These are phyloP conservation scores for Andrena bucephala DNA, from an alignment of 2,888 invertebrate genomes.

Conservation along the genomic window DNA sequence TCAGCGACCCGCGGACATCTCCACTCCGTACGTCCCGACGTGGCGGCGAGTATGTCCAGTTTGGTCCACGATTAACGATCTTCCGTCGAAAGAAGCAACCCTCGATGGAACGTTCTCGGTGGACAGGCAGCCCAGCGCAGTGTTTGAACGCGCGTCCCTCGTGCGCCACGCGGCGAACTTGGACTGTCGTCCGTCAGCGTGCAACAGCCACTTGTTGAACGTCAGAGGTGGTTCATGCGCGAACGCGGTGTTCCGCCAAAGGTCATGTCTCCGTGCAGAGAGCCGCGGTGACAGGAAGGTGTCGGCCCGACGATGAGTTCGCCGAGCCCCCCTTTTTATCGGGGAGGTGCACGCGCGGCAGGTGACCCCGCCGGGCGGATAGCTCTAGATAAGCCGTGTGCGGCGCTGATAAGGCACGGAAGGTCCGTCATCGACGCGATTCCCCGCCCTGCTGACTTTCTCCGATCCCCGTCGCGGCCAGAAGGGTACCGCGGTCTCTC, in stretches of 20 bases:
- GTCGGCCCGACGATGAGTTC: constrained; percentile 15
- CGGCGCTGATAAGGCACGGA: constrained; percentile 77
- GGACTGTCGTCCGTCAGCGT: neutral
- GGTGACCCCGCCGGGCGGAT: constrained; percentile 71
- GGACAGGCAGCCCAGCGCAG: neutral
- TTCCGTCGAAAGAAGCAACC: constrained; percentile 21
- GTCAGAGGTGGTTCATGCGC: constrained; percentile 40
- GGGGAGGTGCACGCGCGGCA: constrained; percentile 68
- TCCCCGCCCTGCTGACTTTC: constrained; percentile 23
- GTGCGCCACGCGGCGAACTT: neutral
- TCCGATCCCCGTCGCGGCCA: neutral
- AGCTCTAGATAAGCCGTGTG: constrained; percentile 65
- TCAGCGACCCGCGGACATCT: constrained; percentile 84
- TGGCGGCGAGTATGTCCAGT: constrained; percentile 83
- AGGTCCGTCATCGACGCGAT: constrained; percentile 70
- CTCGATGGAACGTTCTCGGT: constrained; percentile 1
- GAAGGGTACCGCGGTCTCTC: constrained; percentile 26
- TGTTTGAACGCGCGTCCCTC: neutral
- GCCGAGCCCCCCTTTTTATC: constrained; percentile 61
- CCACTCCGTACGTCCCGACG: constrained; percentile 83
- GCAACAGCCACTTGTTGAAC: constrained; percentile 65
- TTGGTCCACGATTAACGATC: constrained; percentile 58
- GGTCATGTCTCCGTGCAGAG: constrained; percentile 1
- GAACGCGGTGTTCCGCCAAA: constrained; percentile 13
- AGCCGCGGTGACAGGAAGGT: neutral